Evolutionary conservation across 2,797 vertebrate genomes (phyloP), one percentile per base, ranked within the genome.

Genomic region (Lycodopsis pacificus): DNA sequence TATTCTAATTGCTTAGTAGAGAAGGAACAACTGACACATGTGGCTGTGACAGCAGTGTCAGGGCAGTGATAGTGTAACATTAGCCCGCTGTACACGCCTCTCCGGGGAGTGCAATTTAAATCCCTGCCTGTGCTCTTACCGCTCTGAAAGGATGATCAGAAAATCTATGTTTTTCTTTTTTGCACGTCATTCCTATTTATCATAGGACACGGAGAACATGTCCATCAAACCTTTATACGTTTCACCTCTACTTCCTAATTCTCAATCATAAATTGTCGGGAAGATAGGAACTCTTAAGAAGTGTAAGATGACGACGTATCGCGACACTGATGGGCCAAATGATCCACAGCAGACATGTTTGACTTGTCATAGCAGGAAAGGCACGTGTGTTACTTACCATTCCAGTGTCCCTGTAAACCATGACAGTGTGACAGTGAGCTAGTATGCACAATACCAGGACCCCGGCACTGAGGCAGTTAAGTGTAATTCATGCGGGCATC

Each of bases 1-100:
- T 77, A 73, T 73, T 73, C 2, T 61, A 54, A 71, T 76, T 76
- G 63, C 40, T 44, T 58, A 53, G 64, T 3, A 20, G 12, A 62
- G 61, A 49, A 8, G 17, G 48, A 62, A 51, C 14, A 58, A 46
- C 42, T 61, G 70, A 65, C 70, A 49, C 48, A 53, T 53, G n/a
- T 40, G 63, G 32, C 38, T 65, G 25, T 72, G 74, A 65, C 80
- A 48, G 61, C 51, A 9, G 5, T 56, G 58, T 22, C 49, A 38
- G 30, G 57, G 63, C 48, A 10, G 22, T 20, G 72, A n/a, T 46
- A 12, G 49, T 34, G 20, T 22, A 49, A 48, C 48, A 70, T 65
- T n/a, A 40, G 48, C 19, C 48, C 2, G 1, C 25, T 61, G 2
- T 1, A 27, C 30, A 15, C 5, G 58, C 12, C 65, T 82, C 74